Percentiles rank a stretch among this genome's conserved stretches.
These are phyloP conservation scores for Zapus hudsonius DNA, from an alignment of 2,113 vertebrate species.

Conservation along the genomic window DNA sequence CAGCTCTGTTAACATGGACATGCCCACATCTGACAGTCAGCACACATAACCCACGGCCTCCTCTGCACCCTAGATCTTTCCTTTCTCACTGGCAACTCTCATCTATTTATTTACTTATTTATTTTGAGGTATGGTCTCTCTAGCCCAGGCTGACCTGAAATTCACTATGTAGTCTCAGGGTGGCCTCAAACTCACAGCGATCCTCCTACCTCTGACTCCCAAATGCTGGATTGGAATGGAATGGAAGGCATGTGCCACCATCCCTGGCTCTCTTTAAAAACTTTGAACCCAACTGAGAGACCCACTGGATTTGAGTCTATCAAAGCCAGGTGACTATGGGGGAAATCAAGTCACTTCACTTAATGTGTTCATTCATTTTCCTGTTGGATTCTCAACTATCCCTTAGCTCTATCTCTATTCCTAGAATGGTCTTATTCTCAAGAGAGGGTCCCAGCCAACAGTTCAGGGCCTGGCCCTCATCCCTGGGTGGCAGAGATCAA, in stretches of 20 bases:
- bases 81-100: neutral
- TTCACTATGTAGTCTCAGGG: too few species aligned
- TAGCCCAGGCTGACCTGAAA: too few species aligned
- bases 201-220: too few species aligned
- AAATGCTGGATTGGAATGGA: too few species aligned
- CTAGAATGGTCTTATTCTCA: neutral
- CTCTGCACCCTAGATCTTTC: neutral
- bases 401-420: neutral
- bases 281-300: neutral
- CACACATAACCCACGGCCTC: neutral
- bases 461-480: neutral
- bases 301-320: neutral
- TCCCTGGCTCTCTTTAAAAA: too few species aligned
- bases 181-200: too few species aligned
- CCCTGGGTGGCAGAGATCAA: neutral
- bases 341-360: neutral
- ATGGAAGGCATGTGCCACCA: too few species aligned
- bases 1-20: neutral
- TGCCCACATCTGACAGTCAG: neutral
- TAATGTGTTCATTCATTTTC: neutral
- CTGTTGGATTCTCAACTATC: neutral
- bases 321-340: neutral
- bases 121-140: too few species aligned
- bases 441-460: neutral
- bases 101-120: too few species aligned